Conservation (phyloP, 2,113 vertebrate genomes). For the Mesoclemmys tuberculata region DNA sequence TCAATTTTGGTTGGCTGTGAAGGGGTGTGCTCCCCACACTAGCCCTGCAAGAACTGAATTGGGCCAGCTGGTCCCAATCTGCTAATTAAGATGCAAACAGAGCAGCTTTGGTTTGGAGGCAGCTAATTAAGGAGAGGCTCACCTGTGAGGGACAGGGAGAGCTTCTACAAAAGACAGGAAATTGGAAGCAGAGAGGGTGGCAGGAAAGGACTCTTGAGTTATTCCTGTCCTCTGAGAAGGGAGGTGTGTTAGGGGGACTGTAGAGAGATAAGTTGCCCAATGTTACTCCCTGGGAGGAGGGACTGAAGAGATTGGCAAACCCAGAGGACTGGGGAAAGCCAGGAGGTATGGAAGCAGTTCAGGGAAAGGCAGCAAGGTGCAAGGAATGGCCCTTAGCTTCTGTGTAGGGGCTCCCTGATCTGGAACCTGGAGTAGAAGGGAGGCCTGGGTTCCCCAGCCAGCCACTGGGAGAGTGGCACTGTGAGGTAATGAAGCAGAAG, state of each 20-base stretch:
- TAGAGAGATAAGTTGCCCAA: neutral
- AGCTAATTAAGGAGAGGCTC: neutral
- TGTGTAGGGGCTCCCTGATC: neutral
- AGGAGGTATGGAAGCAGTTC: neutral
- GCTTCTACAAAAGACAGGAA: neutral
- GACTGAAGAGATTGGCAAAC: neutral
- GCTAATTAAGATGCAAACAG: neutral
- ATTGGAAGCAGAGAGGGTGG: neutral
- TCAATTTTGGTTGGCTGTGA: neutral
- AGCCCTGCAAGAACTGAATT: neutral
- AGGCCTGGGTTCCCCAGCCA: neutral
- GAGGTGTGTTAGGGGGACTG: too few relatives aligned
- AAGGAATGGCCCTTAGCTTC: neutral
- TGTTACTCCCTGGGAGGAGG: neutral
- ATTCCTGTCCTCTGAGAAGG: neutral
- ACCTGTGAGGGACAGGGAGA: neutral
- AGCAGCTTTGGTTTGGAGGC: neutral
- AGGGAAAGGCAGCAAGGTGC: neutral
- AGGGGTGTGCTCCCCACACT: neutral
- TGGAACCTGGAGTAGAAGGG: neutral
- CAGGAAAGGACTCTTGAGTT: neutral
- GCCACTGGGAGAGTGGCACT: neutral
- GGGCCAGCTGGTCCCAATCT: neutral
- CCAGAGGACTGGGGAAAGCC: neutral
- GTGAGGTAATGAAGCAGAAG: neutral